Conservation (phyloP, 2,113 vertebrate species). For the Phrynocephalus versicolor region DNA sequence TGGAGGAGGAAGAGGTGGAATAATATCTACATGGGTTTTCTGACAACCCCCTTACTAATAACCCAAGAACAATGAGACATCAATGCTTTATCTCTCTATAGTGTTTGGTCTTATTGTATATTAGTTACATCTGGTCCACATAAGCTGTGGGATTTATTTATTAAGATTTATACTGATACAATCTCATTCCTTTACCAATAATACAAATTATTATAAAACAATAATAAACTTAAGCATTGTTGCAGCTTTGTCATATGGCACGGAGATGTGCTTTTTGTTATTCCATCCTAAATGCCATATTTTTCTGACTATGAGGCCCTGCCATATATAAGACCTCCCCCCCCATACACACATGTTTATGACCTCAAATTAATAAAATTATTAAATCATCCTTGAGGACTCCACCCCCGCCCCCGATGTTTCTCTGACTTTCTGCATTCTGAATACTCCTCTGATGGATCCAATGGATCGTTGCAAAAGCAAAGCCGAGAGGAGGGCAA, state of each 20-base stretch:
- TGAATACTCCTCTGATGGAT: neutral
- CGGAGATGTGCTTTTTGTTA: neutral
- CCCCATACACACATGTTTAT: no score
- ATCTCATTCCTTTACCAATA: neutral
- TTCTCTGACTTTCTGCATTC: no score
- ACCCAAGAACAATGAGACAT: conserved; percentile 58
- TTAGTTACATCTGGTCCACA: conserved; percentile 65
- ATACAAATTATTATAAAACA: no score
- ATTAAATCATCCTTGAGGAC: no score
- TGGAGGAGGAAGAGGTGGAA: neutral
- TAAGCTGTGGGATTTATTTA: conserved; percentile 45
- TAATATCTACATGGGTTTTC: conserved; percentile 40
- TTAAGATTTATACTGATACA: neutral
- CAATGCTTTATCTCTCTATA: conserved; percentile 67
- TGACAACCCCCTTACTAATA: conserved; percentile 57
- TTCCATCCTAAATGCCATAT: no score
- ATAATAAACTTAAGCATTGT: neutral
- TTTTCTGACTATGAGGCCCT: neutral
- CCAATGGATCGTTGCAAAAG: no score
- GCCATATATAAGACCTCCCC: no score
- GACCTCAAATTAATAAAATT: no score
- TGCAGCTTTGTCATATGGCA: neutral
- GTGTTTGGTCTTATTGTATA: conserved; percentile 65
- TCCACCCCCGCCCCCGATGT: no score
- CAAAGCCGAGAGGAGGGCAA: no score